phyloP scores from a whole-genome alignment of 2,888 invertebrate genomes.

The Tenthredo amoena region DNA sequence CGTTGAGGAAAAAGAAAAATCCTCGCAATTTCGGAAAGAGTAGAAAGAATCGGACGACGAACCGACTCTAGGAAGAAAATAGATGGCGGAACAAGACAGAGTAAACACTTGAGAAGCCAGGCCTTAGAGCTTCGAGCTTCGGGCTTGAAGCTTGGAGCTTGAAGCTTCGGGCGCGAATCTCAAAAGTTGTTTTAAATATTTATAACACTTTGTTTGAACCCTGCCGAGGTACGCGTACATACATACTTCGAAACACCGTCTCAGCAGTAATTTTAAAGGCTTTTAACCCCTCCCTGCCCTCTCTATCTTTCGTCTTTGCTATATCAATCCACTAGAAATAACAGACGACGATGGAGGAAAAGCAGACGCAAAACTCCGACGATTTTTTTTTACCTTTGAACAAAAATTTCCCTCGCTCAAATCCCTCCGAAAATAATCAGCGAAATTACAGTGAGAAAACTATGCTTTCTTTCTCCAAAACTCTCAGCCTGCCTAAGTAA shows the following conservation, averaged over 20 bases:
- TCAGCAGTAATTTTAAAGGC: slow-evolving; percentile 19
- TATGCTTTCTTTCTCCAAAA: not conserved
- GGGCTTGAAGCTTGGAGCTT: not conserved
- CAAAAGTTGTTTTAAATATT: slow-evolving; percentile 50
- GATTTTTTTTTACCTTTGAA: not conserved
- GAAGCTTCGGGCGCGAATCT: slow-evolving; percentile 24
- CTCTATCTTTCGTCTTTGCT: not conserved
- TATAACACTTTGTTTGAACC: slow-evolving; percentile 34
- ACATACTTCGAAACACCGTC: not conserved
- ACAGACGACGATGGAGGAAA: not conserved
- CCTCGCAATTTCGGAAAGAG: not conserved
- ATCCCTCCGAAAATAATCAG: not conserved
- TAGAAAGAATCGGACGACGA: not conserved
- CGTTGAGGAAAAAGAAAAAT: not conserved
- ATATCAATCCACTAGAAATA: slow-evolving; percentile 9
- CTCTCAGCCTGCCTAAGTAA: not conserved
- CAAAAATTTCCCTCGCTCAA: not conserved
- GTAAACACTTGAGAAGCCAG: slow-evolving; percentile 31
- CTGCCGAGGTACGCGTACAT: slow-evolving; percentile 1
- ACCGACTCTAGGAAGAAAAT: not conserved
- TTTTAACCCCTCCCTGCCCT: not conserved
- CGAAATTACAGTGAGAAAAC: not conserved
- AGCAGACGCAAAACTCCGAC: not conserved
- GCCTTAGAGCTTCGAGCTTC: slow-evolving; percentile 17
- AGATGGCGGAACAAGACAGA: slow-evolving; percentile 3